Evolutionary conservation across 2,888 invertebrate species (phyloP).

Genomic region (Parnassius apollo): DNA sequence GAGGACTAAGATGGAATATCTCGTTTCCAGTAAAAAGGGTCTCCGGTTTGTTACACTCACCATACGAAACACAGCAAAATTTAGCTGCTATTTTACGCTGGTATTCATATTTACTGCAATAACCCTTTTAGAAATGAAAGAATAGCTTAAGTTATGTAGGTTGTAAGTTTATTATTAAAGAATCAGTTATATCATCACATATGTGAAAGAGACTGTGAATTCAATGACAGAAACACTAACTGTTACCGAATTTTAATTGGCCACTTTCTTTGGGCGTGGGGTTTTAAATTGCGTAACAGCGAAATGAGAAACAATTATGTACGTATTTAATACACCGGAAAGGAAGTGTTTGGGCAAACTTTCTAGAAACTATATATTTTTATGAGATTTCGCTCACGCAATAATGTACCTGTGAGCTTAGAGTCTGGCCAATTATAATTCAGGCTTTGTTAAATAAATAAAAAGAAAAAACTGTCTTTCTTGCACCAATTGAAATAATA

Average conservation of each 20-base stretch:
- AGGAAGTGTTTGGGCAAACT: conserved; percentile 57
- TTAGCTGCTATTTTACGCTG: no score
- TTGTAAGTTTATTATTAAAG: no score
- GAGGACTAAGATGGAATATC: no score
- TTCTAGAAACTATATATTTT: conserved; percentile 58
- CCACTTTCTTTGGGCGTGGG: conserved; percentile 62
- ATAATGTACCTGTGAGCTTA: conserved; percentile 33
- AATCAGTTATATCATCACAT: conserved; percentile 22
- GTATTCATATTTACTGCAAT: no score
- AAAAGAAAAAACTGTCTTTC: conserved; percentile 19
- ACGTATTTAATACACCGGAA: conserved; percentile 68
- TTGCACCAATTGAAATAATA: conserved; percentile 1
- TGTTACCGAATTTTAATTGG: conserved; percentile 69
- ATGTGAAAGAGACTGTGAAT: conserved; percentile 27
- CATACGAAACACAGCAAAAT: no score
- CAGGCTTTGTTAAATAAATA: conserved; percentile 8
- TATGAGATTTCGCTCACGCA: conserved; percentile 62
- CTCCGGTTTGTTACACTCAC: no score
- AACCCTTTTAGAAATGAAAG: background rate
- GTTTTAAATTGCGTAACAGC: conserved; percentile 59
- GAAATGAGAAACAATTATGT: conserved; percentile 75
- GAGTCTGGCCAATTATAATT: conserved; percentile 9
- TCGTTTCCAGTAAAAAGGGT: no score
- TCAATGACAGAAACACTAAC: conserved; percentile 34
- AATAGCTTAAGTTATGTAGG: no score